Conservation (phyloP, 2,113 vertebrate genomes). For the Salvelinus alpinus region DNA sequence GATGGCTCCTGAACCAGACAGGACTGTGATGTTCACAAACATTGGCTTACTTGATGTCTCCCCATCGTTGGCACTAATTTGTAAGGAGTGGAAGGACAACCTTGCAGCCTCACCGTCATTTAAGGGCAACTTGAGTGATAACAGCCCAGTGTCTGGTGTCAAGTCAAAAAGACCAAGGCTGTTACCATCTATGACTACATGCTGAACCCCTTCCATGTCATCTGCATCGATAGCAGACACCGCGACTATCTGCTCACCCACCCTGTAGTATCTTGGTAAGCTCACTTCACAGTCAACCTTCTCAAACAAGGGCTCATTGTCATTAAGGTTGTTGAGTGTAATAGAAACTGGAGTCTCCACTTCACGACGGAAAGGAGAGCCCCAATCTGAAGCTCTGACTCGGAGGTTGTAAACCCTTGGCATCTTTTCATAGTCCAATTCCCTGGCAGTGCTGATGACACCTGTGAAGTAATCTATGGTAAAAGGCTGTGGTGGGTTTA, state of each 20-base stretch:
- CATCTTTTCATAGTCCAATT: conserved; percentile 84
- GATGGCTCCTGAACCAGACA: conserved; percentile 65
- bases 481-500: conserved; percentile 77
- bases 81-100: conserved; percentile 76
- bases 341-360: conserved; percentile 78
- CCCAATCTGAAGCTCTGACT: conserved; percentile 84
- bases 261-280: conserved; percentile 78
- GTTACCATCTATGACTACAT: conserved; percentile 81
- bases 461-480: conserved; percentile 80
- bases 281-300: conserved; percentile 82
- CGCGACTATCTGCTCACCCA: conserved; percentile 81
- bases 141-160: conserved; percentile 79
- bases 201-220: conserved; percentile 81
- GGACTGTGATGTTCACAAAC: conserved; percentile 82
- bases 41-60: conserved; percentile 76
- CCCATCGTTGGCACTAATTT: conserved; percentile 82
- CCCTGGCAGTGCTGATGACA: conserved; percentile 75
- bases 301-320: conserved; percentile 85
- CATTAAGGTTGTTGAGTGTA: conserved; percentile 82
- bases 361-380: conserved; percentile 79
- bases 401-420: conserved; percentile 79
- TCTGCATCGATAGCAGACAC: conserved; percentile 86
- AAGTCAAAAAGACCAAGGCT: conserved; percentile 78
- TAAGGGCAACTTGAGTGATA: conserved; percentile 78
- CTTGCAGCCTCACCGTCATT: conserved; percentile 69